Evolutionary conservation across 2,797 vertebrate species (phyloP).

Genomic region (Erethizon dorsatum): DNA sequence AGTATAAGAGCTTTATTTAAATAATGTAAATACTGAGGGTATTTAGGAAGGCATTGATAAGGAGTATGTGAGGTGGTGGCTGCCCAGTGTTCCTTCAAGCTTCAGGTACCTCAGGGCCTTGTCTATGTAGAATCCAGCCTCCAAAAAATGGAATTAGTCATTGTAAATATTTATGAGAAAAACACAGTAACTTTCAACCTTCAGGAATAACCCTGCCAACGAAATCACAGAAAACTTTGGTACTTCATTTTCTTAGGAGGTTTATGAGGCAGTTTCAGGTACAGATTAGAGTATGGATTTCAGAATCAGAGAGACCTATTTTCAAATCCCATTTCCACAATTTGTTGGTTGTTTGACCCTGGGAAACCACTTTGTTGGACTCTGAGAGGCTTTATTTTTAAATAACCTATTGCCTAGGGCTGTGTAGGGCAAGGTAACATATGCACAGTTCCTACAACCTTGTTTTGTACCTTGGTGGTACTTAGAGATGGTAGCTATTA

Average conservation of each 20-base stretch:
- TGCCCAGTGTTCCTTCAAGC: accelerated
- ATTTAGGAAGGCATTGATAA: neutral
- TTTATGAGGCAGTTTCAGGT: neutral
- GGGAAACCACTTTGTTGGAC: neutral
- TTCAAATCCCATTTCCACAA: neutral
- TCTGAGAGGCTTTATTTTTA: neutral
- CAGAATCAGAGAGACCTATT: slow-evolving; percentile 7
- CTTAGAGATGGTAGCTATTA: slow-evolving; percentile 10
- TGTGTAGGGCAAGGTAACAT: neutral
- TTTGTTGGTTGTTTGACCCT: neutral
- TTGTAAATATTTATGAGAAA: slow-evolving; percentile 37
- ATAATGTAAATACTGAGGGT: neutral
- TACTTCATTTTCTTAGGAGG: neutral
- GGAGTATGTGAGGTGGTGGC: accelerated
- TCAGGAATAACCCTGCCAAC: neutral
- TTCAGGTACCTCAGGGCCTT: accelerated
- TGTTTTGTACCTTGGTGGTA: neutral
- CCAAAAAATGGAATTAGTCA: neutral
- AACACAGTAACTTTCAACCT: neutral
- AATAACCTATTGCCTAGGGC: neutral
- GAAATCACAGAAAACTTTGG: neutral
- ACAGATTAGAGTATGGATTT: neutral
- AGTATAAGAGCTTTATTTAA: neutral
- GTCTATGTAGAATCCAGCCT: neutral
- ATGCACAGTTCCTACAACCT: neutral